These are phyloP conservation scores for Entomobrya multifasciata DNA, from an alignment of 2,888 invertebrate species.

Conservation along the genomic window DNA sequence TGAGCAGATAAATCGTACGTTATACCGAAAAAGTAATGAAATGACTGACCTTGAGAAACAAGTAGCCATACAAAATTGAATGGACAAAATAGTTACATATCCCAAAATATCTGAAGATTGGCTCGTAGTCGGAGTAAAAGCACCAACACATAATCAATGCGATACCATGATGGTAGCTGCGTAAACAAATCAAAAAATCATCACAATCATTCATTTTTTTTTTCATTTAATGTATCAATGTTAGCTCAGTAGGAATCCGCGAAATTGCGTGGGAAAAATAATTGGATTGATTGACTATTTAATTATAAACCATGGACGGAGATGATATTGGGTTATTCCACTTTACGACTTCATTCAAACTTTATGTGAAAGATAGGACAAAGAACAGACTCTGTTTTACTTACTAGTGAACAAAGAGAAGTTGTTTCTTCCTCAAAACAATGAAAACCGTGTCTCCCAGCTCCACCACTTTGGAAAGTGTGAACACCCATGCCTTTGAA, in stretches of 20 bases:
- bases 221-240: no score
- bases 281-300: no score
- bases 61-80: slow-evolving; percentile 95
- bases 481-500: slow-evolving; percentile 97
- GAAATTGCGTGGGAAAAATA: not conserved
- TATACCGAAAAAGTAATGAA: no score
- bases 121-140: slow-evolving; percentile 92
- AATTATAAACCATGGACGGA: no score
- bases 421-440: slow-evolving; percentile 93
- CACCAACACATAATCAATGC: slow-evolving; percentile 97
- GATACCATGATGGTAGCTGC: slow-evolving; percentile 93
- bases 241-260: no score
- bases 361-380: no score
- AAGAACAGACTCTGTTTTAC: no score
- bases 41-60: slow-evolving; percentile 84
- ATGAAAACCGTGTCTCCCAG: slow-evolving; percentile 97
- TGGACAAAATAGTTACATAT: slow-evolving; percentile 97
- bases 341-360: no score
- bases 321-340: no score
- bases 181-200: not conserved
- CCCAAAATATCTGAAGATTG: slow-evolving; percentile 95
- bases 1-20: not conserved
- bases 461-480: no score
- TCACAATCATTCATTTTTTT: not conserved
- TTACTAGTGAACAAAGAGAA: slow-evolving; percentile 91